A percentile compares a stretch with the other conserved stretches of the same genome.
Conservation (phyloP, 2,888 invertebrate genomes). For the Eucera pruinosa region DNA sequence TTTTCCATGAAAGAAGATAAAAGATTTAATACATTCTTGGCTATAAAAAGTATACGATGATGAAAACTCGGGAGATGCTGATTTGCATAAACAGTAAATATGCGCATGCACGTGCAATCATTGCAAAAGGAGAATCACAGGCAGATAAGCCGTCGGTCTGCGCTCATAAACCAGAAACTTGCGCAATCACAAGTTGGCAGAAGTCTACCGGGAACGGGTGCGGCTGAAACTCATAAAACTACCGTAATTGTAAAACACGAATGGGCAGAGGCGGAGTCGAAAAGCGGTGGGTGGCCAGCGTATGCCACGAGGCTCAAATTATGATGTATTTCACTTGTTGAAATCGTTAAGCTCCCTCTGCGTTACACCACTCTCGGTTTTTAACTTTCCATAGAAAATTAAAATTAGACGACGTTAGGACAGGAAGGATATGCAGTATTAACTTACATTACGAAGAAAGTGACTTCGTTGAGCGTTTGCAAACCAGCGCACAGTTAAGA, state of each 20-base stretch:
- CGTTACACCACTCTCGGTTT: neutral
- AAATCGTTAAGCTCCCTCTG: constrained; percentile 61
- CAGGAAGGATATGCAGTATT: too few relatives aligned
- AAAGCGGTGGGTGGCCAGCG: constrained; percentile 60
- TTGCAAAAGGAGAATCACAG: constrained; percentile 74
- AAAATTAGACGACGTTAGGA: neutral
- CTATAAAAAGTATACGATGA: neutral
- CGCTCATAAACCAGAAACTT: constrained; percentile 81
- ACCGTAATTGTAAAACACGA: constrained; percentile 81
- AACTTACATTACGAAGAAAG: too few relatives aligned
- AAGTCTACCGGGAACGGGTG: constrained; percentile 75
- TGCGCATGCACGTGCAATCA: constrained; percentile 49
- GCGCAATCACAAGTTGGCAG: constrained; percentile 82
- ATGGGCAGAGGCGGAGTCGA: constrained; percentile 65
- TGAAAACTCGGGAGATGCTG: constrained; percentile 16
- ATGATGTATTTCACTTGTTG: constrained; percentile 77
- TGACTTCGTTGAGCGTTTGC: too few relatives aligned
- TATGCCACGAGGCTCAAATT: constrained; percentile 61
- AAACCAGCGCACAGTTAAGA: too few relatives aligned
- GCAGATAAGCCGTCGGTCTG: constrained; percentile 74
- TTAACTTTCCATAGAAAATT: neutral
- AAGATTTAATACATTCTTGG: neutral
- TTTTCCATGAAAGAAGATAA: neutral
- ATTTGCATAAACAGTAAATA: constrained; percentile 40
- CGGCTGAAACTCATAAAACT: constrained; percentile 81